Evolutionary conservation across 2,797 vertebrate genomes (phyloP), one percentile per base, ranked within the genome.

Genomic region (Pangasius mekongensis): DNA sequence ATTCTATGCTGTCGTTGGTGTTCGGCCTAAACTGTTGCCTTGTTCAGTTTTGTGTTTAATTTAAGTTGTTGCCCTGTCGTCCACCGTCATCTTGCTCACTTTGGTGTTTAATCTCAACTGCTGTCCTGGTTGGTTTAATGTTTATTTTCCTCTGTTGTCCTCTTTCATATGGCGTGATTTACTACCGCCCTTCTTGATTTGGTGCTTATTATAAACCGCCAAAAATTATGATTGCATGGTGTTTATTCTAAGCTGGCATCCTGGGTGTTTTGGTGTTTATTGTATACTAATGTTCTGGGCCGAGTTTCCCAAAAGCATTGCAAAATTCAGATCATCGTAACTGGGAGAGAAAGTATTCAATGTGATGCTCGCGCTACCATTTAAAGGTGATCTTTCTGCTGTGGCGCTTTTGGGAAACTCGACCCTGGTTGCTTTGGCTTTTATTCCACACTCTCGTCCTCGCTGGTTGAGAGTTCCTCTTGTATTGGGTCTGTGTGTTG

Each of bases 361-460:
- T 20, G 20, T 58, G 18, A 39, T 60, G 77, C 30, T 58, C 1
- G 20, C 18, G 10, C 77, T 80, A 20, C 52, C 18, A 80, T 58
- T 58, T 36, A 58, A 80, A 2, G 0, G 74, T 30, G 14, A 78
- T 54, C 14, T 30, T 60, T 81, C 10, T 36, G 77, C 30, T 5
- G 30, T 4, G 2, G 7, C 5, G 30, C 30, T 36, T 77, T 58
- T 56, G 54, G 30, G 33, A 58, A 56, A 56, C 16, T 33, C 14
- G n/a, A 20, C 76, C 16, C 49, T 5, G 52, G 4, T 14, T 27
- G 56, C 2, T 56, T 36, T 39, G 8, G 18, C 43, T 54, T 86
- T 89, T 86, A 83, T 77, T 58, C 69, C 24, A 39, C 33, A 33
- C 10, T 77, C 16, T 86, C 84, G 16, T 76, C 78, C 36, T 86